Base-by-base conservation (phyloP, 2,797 vertebrate genomes). In the Bufotes viridis region DNA sequence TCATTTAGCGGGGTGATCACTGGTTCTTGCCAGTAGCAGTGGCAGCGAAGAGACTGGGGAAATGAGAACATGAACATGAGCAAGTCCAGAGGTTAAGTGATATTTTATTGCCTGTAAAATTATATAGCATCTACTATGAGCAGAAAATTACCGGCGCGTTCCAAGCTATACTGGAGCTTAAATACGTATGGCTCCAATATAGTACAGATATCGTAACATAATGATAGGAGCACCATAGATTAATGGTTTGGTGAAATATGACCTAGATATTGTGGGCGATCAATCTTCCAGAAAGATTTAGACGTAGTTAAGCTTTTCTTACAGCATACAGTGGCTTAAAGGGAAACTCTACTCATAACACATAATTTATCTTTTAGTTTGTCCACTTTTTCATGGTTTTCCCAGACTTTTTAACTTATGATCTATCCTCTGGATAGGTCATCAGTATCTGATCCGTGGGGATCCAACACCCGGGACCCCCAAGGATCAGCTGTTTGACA, bases 101-200 rank as follows among this genome's bases (percentile, higher is more conserved):
- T 24, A 67, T 24, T 65, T 65, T 65, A 81, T 22, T 75, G 55
- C 69, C 67, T 58, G 82, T 84, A 84, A 72, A 72, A 72, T 84
- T 74, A 58, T 81, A 65, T 24, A 65, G 80, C 42, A 15, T 67
- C 22, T 9, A 53, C 15, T 22, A 78, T 55, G 22, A 78, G 75
- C 55, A 81, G 60, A 81, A 29, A 81, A 81, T 65, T 81, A 61
- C 34, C 14, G 9, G 24, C 20, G 24, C 2, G 26, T 65, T 14
- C 42, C 34, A 67, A 57, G 14, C 78, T 22, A 63, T 20, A 7
- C 7, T n/a, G 20, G 20, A 29, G 20, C 20, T 24, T 14, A 51
- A 65, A 67, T 14, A 65, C 24, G 20, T 29, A 18, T 80, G 17
- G 14, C 26, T 51, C 26, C 60, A 49, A 24, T 51, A 26, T 49